Percentiles rank a stretch among this genome's conserved stretches.
Conservation (phyloP, 2,888 invertebrate species). For the Drosophila conformis region DNA sequence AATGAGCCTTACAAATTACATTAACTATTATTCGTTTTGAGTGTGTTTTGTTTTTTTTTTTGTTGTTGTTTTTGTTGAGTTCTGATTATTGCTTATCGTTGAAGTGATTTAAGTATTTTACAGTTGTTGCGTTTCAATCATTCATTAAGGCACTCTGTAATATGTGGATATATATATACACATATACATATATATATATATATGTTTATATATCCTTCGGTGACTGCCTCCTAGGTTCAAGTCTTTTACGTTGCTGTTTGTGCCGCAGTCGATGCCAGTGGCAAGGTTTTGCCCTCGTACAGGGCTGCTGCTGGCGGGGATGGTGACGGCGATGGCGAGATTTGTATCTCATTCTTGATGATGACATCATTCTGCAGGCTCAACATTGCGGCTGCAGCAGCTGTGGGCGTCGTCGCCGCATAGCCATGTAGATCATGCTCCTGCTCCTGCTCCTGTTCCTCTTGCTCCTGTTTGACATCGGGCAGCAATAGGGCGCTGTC, state of each 20-base stretch:
- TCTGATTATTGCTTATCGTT: conserved; percentile 36
- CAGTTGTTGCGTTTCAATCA: conserved; percentile 39
- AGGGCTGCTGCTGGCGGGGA: conserved; percentile 42
- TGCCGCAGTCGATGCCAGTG: conserved; percentile 61
- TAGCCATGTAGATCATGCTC: conserved; percentile 22
- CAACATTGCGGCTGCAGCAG: conserved; percentile 71
- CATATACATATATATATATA: neutral
- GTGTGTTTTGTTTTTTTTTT: neutral
- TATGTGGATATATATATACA: neutral
- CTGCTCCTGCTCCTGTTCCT: conserved; percentile 37
- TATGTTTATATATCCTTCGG: neutral
- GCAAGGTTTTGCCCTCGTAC: conserved; percentile 58
- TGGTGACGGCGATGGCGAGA: conserved; percentile 82
- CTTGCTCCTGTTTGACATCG: conserved; percentile 62
- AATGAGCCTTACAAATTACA: conserved; percentile 31
- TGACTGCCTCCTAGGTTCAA: conserved; percentile 24
- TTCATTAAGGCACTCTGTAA: conserved; percentile 43
- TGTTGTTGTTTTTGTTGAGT: conserved; percentile 19
- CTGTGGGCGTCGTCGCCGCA: conserved; percentile 43
- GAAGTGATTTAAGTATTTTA: conserved; percentile 57
- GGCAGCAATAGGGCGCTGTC: conserved; percentile 56
- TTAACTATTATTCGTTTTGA: conserved; percentile 50
- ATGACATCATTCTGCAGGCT: conserved; percentile 81
- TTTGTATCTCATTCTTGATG: conserved; percentile 82
- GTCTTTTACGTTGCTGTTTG: conserved; percentile 78